These are phyloP conservation scores for Miltochrista miniata DNA, from an alignment of 2,888 invertebrate species.

Conservation along the genomic window DNA sequence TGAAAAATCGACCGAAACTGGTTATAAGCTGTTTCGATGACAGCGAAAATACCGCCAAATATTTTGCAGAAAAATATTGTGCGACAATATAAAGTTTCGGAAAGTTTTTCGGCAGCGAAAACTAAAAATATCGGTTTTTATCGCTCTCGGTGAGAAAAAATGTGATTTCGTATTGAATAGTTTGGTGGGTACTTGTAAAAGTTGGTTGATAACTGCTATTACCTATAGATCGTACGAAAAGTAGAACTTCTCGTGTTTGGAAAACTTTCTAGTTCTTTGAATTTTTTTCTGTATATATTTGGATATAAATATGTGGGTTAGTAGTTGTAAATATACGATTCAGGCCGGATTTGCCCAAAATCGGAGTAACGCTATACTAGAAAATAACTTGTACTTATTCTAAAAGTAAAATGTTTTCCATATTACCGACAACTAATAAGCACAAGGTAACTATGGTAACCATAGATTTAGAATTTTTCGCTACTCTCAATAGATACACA, in stretches of 20 bases:
- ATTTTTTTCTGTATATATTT: neutral
- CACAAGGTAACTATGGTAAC: too few species aligned
- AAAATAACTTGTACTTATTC: too few species aligned
- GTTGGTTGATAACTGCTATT: constrained; percentile 23
- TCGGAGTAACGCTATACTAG: too few species aligned
- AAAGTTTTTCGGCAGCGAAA: constrained; percentile 17
- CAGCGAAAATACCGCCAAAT: constrained; percentile 18
- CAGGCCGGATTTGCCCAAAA: too few species aligned
- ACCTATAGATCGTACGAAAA: constrained; percentile 7
- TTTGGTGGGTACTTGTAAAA: constrained; percentile 8
- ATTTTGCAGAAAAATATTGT: constrained; percentile 18
- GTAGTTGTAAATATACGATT: too few species aligned
- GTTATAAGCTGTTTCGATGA: constrained; percentile 15
- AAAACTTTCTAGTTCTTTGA: constrained; percentile 6
- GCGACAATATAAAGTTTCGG: constrained; percentile 16
- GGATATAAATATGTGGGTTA: neutral
- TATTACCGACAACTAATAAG: too few species aligned
- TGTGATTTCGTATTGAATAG: constrained; percentile 31
- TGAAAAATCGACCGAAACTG: constrained; percentile 14
- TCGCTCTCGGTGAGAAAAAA: constrained; percentile 12
- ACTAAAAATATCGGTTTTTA: constrained; percentile 20
- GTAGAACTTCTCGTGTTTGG: constrained; percentile 15
- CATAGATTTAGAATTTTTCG: too few species aligned
- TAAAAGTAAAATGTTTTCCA: too few species aligned
- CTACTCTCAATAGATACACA: too few species aligned